Base-by-base conservation (phyloP, 2,113 vertebrate species). In the Cebidichthys violaceus region DNA sequence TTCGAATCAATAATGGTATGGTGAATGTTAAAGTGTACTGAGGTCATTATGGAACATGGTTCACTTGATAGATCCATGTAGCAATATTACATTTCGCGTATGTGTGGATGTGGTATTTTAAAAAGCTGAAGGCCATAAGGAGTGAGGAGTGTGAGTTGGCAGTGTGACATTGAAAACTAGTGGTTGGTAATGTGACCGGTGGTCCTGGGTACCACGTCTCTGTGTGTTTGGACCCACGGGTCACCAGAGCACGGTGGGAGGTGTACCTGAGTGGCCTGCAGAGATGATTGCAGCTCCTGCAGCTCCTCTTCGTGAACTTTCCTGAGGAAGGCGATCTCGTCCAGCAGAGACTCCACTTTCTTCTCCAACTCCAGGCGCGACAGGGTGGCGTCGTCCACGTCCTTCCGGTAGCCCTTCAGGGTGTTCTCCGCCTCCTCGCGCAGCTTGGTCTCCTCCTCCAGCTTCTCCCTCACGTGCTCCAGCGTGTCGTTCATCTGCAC, bases 291-390 rank as follows among this genome's bases (percentile, higher is more conserved):
- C 86, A 96, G 57, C 80, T 96, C 96, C 75, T 91, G 95, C 87
- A 96, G 84, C 90, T 96, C 96, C 84, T 96, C 95, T 75, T 96
- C 95, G 24, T 96, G 96, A 43, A 96, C 94, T 85, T 94, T 95
- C 77, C 95, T 93, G 77, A 96, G 93, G 94, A 96, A 96, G 70
- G 95, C 90, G 83, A 96, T 95, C 93, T 96, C 95, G n/a, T 96
- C 95, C 90, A 96, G 94, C 82, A 96, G 95, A 0, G 92, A 92
- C 90, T 96, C 95, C 2, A 96, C 95, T 81, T 94, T 95, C 93
- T 96, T 96, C 92, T 96, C 95, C 77, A 96, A 91, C 92, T 96
- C 95, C 68, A 95, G 91, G 22, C 94, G 93, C 9, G 91, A 87
- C 50, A 96, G 78, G 4, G 95, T 94, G 72, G 94, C 95, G 85